Conservation (phyloP, 2,888 invertebrate genomes). For the Caenorhabditis zanzibari region DNA sequence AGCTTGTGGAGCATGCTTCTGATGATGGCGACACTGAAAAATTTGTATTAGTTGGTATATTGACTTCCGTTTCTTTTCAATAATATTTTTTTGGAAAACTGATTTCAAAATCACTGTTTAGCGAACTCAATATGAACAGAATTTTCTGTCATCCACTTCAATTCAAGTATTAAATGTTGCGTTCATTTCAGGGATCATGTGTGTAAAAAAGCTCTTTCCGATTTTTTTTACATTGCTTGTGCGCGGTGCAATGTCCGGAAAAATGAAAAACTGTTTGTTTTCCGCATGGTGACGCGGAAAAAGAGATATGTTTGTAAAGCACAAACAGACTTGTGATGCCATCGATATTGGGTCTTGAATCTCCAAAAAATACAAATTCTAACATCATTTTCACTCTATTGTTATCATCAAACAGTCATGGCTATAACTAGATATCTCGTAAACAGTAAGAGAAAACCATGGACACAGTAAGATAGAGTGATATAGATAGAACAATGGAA, state of each 20-base stretch:
- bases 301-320: conserved; percentile 34
- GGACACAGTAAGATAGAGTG: conserved; percentile 6
- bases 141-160: neutral
- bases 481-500: conserved; percentile 33
- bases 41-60: neutral
- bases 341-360: conserved; percentile 24
- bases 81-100: too few species aligned
- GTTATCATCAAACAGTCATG: conserved; percentile 5
- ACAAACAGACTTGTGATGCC: conserved; percentile 40
- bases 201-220: conserved; percentile 25
- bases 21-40: conserved; percentile 71
- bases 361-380: conserved; percentile 2
- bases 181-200: conserved; percentile 22
- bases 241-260: conserved; percentile 51
- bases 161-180: neutral
- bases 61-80: neutral
- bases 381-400: neutral
- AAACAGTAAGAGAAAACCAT: conserved; percentile 7
- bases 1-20: conserved; percentile 68
- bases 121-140: neutral
- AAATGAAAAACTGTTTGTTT: conserved; percentile 66
- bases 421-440: conserved; percentile 7
- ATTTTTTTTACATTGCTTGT: conserved; percentile 17
- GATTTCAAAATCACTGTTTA: neutral
- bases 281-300: conserved; percentile 50